Evolutionary conservation across 1,140 invertebrate genomes (phyloP), one percentile per base, ranked within the genome.

Genomic region (Drosophila teissieri): DNA sequence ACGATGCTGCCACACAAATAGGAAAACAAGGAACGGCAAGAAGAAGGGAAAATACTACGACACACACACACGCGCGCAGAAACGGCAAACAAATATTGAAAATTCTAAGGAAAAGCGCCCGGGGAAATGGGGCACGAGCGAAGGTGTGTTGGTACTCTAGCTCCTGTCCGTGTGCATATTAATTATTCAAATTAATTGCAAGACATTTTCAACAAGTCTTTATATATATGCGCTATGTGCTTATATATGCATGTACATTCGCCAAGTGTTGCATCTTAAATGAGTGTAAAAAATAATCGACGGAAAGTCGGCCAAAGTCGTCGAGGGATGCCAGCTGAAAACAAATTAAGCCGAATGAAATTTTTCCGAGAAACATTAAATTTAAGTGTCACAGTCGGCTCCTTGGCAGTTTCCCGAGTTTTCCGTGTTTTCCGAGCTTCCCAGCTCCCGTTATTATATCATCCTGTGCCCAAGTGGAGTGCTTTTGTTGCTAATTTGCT

Each of bases 111-210:
- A 76, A 83, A 76, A 44, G 12, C 64, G 83, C 74, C 74, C 46
- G 39, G 37, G 57, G 46, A 88, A 88, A 86, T 86, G 82, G 78
- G 78, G 69, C 82, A 88, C 74, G 46, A 75, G 49, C 82, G 46
- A 86, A 86, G 82, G 82, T 86, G 82, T 85, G 82, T 82, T 85
- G 62, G 37, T 65, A 63, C 3, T 69, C 68, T 73, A 64, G 53
- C 61, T 36, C 36, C 31, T 67, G 56, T 45, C 46, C 45, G 37
- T 79, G 61, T 82, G 75, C 63, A 77, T 80, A 88, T 89, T 88
- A 89, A 88, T 88, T 89, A 89, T 89, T 89, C 63, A 83, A 88
- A 89, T 80, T 89, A 88, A 89, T 88, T 88, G 76, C 67, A 73
- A 64, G 56, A 58, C 55, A 77, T 77, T 77, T 60, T 86, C 62